phyloP scores from a whole-genome alignment of 2,888 invertebrate genomes.

The Drosophila paranaensis region DNA sequence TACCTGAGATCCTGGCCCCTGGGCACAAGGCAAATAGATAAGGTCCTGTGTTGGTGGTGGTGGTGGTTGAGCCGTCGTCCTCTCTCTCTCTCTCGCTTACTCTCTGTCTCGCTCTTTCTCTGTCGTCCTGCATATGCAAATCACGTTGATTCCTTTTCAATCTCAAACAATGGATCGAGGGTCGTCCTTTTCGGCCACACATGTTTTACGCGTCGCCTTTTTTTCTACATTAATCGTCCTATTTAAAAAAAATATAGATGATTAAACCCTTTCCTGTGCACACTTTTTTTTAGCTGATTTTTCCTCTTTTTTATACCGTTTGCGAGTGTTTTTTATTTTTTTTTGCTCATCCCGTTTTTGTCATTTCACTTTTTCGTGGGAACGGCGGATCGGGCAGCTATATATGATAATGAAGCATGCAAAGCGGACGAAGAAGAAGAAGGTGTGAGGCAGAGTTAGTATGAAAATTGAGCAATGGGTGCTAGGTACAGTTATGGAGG shows the following conservation, averaged over 20 bases:
- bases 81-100: slow-evolving; percentile 28
- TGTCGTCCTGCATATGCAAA: slow-evolving; percentile 78
- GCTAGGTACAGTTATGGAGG: neutral
- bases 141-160: slow-evolving; percentile 76
- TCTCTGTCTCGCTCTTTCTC: neutral
- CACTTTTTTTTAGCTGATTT: slow-evolving; percentile 69
- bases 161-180: slow-evolving; percentile 68
- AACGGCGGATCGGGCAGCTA: slow-evolving; percentile 42
- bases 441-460: neutral
- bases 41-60: slow-evolving; percentile 48
- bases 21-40: slow-evolving; percentile 74
- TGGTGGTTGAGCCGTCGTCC: slow-evolving; percentile 54
- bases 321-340: slow-evolving; percentile 36
- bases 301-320: slow-evolving; percentile 71
- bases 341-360: slow-evolving; percentile 63
- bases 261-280: slow-evolving; percentile 76
- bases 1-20: slow-evolving; percentile 58
- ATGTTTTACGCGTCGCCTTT: slow-evolving; percentile 71
- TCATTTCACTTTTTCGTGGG: slow-evolving; percentile 81
- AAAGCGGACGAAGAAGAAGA: neutral
- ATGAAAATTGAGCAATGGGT: neutral
- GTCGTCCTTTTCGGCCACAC: slow-evolving; percentile 72
- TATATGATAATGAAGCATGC: slow-evolving; percentile 15
- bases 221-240: slow-evolving; percentile 67
- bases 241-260: slow-evolving; percentile 74